phyloP scores from a whole-genome alignment of 2,113 vertebrate genomes.

The Salvelinus sp. region DNA sequence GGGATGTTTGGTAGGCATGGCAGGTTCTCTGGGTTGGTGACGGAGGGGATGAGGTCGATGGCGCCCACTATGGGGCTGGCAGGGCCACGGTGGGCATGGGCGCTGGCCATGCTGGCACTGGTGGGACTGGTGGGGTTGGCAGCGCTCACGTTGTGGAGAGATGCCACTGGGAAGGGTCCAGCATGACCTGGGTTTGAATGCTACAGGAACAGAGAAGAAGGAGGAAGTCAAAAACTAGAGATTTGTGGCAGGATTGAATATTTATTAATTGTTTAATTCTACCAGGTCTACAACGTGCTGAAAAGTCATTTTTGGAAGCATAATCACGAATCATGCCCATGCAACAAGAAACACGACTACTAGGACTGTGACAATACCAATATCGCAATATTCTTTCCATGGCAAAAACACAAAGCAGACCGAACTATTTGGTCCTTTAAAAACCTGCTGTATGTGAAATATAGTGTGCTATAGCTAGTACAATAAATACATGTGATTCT shows the following conservation, averaged over 20 bases:
- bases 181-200: constrained; percentile 98
- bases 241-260: background rate
- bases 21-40: constrained; percentile 97
- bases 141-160: constrained; percentile 86
- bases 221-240: background rate
- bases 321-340: constrained; percentile 61
- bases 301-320: constrained; percentile 27
- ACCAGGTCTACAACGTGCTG: constrained; percentile 15
- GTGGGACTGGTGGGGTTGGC: constrained; percentile 97
- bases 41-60: constrained; percentile 95
- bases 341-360: constrained; percentile 65
- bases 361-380: background rate
- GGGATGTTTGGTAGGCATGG: constrained; percentile 96
- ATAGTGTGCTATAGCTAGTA: too few relatives aligned
- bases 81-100: constrained; percentile 87
- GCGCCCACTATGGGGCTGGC: constrained; percentile 89
- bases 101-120: constrained; percentile 92
- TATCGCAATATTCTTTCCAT: too few relatives aligned
- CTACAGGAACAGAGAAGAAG: constrained; percentile 62
- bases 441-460: too few relatives aligned
- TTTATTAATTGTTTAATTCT: constrained; percentile 11
- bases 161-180: constrained; percentile 93
- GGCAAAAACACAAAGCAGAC: too few relatives aligned
- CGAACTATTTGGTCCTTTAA: too few relatives aligned
- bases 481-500: too few relatives aligned